Conservation (phyloP, 1,140 invertebrate genomes). For the Brachionus paranguensis region DNA sequence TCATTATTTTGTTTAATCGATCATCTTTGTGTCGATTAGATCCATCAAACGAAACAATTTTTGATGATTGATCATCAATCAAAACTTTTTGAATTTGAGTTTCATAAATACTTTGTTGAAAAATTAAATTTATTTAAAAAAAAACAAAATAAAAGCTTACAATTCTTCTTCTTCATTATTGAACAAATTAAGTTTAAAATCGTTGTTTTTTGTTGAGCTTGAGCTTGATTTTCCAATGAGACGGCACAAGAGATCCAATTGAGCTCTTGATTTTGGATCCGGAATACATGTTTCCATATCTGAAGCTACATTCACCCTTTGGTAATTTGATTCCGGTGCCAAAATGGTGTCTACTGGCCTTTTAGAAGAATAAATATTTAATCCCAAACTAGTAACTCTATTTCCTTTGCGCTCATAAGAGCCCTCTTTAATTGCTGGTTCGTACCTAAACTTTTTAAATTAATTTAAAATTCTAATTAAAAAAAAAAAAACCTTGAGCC, state of each 20-base stretch:
- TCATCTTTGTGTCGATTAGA: constrained; percentile 8
- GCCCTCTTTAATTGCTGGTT: constrained; percentile 38
- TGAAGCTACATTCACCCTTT: neutral
- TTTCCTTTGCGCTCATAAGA: constrained; percentile 52
- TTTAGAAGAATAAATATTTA: constrained; percentile 52
- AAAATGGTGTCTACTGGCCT: constrained; percentile 47
- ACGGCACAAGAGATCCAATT: constrained; percentile 52
- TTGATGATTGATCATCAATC: neutral
- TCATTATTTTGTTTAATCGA: constrained; percentile 29
- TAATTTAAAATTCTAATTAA: neutral
- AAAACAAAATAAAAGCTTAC: neutral
- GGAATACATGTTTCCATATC: constrained; percentile 42
- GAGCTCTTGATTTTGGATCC: constrained; percentile 52
- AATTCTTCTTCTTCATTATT: constrained; percentile 52
- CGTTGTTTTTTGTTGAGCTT: constrained; percentile 10
- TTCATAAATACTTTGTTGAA: constrained; percentile 24
- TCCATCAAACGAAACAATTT: constrained; percentile 27
- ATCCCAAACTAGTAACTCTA: constrained; percentile 50
- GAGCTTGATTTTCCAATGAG: constrained; percentile 47
- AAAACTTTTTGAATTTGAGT: neutral
- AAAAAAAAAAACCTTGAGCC: constrained; percentile 41
- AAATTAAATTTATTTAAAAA: neutral
- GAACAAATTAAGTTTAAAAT: constrained; percentile 53
- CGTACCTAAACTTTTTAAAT: neutral
- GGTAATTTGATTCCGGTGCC: neutral